A percentile compares a stretch with the other conserved stretches of the same genome.
These are phyloP conservation scores for Thalassoma bifasciatum DNA, from an alignment of 2,113 vertebrate genomes.

Conservation along the genomic window DNA sequence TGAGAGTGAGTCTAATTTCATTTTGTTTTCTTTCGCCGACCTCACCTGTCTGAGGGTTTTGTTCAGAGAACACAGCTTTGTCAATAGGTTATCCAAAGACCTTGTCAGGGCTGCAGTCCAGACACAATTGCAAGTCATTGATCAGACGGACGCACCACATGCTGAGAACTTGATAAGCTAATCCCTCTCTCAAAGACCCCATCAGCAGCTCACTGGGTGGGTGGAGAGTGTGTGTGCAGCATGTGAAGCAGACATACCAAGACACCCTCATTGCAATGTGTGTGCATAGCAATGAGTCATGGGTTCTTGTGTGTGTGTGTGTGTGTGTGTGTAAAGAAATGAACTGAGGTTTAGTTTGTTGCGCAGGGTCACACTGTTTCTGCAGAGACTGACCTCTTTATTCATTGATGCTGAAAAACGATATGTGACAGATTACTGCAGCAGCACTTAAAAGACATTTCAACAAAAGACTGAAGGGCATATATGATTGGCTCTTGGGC, in stretches of 20 bases:
- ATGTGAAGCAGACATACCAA: slow-evolving; percentile 33
- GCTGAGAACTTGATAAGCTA: slow-evolving; percentile 84
- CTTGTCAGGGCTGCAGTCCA: slow-evolving; percentile 70
- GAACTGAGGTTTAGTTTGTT: slow-evolving; percentile 23
- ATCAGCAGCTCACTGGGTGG: slow-evolving; percentile 63
- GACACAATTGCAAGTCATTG: slow-evolving; percentile 78
- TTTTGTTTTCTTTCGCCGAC: slow-evolving; percentile 43
- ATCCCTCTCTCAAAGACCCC: slow-evolving; percentile 75
- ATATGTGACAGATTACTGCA: slow-evolving; percentile 50
- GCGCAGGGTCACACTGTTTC: slow-evolving; percentile 41
- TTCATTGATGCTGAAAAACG: slow-evolving; percentile 62
- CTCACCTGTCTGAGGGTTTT: slow-evolving; percentile 30
- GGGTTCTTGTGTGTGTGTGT: slow-evolving; percentile 1
- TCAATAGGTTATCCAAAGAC: slow-evolving; percentile 85
- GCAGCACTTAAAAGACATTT: slow-evolving; percentile 50
- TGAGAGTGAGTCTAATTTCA: slow-evolving; percentile 1
- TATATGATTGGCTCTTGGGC: slow-evolving; percentile 66
- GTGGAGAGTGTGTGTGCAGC: slow-evolving; percentile 51
- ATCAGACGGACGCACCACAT: slow-evolving; percentile 75
- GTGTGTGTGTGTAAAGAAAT: slow-evolving; percentile 26
- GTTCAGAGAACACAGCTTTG: slow-evolving; percentile 56
- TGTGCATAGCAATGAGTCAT: background rate
- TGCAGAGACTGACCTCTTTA: slow-evolving; percentile 40
- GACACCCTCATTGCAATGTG: background rate
- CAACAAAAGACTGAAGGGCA: slow-evolving; percentile 67